Conservation (phyloP, 2,888 invertebrate species). For the Nematopogon swammerdamellus region DNA sequence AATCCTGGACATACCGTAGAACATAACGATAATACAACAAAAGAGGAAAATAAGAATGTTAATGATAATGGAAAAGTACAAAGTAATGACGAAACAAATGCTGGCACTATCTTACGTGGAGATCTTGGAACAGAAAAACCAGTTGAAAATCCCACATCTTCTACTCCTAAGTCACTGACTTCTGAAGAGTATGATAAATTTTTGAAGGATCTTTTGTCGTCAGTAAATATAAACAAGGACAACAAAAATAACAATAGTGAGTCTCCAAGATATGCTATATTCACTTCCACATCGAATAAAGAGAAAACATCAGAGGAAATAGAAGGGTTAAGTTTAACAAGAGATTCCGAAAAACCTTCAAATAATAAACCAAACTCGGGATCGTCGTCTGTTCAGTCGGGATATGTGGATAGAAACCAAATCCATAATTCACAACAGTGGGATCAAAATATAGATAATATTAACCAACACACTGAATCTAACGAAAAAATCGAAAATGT, state of each 20-base stretch:
- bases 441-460: neutral
- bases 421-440: too few species aligned
- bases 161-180: neutral
- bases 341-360: slow-evolving; percentile 7
- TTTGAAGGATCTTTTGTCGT: neutral
- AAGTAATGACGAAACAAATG: neutral
- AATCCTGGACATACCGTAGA: too few species aligned
- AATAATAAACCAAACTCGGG: slow-evolving; percentile 3
- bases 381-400: too few species aligned
- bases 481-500: neutral
- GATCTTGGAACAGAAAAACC: neutral
- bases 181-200: neutral
- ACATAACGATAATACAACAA: slow-evolving; percentile 1
- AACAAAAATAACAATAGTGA: too few species aligned
- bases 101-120: neutral
- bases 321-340: slow-evolving; percentile 18
- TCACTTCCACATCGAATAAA: neutral
- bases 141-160: neutral
- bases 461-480: neutral
- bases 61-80: neutral
- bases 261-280: neutral
- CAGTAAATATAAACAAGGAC: neutral
- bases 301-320: slow-evolving; percentile 18
- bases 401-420: too few species aligned
- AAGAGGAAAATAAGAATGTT: neutral